phyloP scores from a whole-genome alignment of 2,797 vertebrate species.

The Dendrocincla fuliginosa region DNA sequence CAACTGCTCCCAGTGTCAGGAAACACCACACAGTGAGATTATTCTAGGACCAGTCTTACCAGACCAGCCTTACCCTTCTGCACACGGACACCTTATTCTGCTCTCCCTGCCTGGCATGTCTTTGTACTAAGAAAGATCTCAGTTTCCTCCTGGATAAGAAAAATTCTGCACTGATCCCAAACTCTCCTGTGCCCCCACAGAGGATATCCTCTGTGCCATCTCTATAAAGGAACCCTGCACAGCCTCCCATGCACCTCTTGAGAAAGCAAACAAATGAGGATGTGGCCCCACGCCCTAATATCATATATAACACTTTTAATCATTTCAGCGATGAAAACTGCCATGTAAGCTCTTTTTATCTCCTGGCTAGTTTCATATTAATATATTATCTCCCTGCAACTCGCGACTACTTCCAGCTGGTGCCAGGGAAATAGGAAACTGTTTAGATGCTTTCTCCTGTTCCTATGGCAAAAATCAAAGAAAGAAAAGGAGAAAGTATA shows the following conservation, averaged over 20 bases:
- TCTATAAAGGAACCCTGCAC: neutral
- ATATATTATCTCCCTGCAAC: constrained; percentile 54
- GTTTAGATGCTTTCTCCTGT: constrained; percentile 36
- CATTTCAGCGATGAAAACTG: constrained; percentile 37
- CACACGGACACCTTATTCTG: neutral
- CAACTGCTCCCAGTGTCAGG: neutral
- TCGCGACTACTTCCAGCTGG: constrained; percentile 12
- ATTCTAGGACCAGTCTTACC: neutral
- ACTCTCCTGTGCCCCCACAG: neutral
- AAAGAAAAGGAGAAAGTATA: constrained; percentile 7
- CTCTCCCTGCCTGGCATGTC: rapidly evolving
- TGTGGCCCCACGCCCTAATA: neutral
- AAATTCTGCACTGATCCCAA: neutral
- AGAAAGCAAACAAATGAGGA: constrained; percentile 4
- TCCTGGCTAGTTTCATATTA: constrained; percentile 53
- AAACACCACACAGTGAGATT: neutral
- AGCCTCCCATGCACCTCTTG: neutral
- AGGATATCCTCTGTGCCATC: neutral
- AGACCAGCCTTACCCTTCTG: neutral
- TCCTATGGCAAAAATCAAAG: constrained; percentile 40
- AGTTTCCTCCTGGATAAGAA: neutral
- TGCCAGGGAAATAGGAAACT: constrained; percentile 9
- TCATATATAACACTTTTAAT: constrained; percentile 27
- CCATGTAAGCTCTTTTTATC: constrained; percentile 36
- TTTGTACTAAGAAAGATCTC: neutral